Evolutionary conservation across 2,113 vertebrate genomes (phyloP).

Genomic region (Aviceda subcristata): DNA sequence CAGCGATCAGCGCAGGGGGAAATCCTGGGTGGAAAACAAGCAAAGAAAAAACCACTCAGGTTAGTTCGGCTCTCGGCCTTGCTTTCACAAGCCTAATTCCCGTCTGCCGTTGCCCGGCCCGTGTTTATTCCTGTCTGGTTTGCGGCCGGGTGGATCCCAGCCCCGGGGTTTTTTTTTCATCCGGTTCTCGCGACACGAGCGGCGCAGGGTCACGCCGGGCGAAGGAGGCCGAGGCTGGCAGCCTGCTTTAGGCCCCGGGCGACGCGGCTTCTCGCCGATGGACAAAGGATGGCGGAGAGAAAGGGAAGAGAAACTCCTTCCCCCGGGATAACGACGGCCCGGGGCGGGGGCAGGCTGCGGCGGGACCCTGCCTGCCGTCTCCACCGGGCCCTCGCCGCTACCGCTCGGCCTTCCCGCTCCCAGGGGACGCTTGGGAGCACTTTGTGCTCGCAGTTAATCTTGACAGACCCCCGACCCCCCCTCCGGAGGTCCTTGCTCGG

Average conservation of each 20-base stretch:
- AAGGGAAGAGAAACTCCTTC: no score
- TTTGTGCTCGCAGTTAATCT: no score
- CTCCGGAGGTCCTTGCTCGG: no score
- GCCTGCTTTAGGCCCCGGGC: background rate
- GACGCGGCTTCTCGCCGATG: background rate
- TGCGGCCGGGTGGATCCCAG: no score
- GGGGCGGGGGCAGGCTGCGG: background rate
- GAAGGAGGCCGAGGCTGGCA: no score
- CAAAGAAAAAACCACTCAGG: accelerated
- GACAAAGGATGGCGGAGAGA: no score
- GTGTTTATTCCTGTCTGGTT: accelerated
- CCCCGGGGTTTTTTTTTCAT: background rate
- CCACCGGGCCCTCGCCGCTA: no score
- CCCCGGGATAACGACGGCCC: no score
- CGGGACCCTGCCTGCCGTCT: background rate
- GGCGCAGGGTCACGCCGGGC: no score
- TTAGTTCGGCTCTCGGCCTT: background rate
- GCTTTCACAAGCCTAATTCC: background rate
- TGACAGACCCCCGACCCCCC: no score
- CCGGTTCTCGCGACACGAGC: no score
- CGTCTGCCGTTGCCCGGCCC: accelerated
- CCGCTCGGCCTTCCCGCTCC: background rate
- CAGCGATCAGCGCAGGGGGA: accelerated
- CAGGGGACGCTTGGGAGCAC: no score
- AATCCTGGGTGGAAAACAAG: background rate